A percentile compares a stretch with the other conserved stretches of the same genome.
phyloP scores from a whole-genome alignment of 2,797 vertebrate species.

The Gymnothorax javanicus region DNA sequence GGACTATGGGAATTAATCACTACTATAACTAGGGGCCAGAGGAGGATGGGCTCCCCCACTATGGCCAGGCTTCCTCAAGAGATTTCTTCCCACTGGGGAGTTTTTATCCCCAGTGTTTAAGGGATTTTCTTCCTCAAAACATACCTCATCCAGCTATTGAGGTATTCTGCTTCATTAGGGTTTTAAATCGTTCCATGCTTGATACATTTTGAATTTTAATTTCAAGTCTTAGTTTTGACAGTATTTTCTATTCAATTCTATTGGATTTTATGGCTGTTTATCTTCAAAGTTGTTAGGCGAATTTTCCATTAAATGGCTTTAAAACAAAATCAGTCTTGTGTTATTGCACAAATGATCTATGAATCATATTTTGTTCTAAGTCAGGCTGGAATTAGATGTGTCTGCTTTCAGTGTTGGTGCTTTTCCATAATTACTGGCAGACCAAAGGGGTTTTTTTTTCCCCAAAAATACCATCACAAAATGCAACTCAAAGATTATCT shows the following conservation, averaged over 20 bases:
- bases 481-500: background rate
- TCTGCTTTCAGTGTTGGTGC: background rate
- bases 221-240: background rate
- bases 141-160: too few relatives aligned
- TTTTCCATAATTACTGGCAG: background rate
- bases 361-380: background rate
- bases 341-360: background rate
- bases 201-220: background rate
- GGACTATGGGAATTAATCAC: too few relatives aligned
- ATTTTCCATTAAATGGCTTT: background rate
- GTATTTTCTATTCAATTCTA: background rate
- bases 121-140: too few relatives aligned
- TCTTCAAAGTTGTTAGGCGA: background rate
- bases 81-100: too few relatives aligned
- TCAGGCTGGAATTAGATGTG: background rate
- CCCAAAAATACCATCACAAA: background rate
- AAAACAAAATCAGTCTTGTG: background rate
- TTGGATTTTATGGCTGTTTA: background rate
- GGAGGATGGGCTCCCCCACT: too few relatives aligned
- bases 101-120: too few relatives aligned
- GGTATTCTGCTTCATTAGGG: too few relatives aligned
- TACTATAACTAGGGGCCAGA: too few relatives aligned
- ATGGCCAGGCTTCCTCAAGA: too few relatives aligned
- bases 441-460: background rate
- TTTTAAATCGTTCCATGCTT: background rate